Conservation (phyloP, 2,797 vertebrate genomes). For the Kryptopterus vitreolus region DNA sequence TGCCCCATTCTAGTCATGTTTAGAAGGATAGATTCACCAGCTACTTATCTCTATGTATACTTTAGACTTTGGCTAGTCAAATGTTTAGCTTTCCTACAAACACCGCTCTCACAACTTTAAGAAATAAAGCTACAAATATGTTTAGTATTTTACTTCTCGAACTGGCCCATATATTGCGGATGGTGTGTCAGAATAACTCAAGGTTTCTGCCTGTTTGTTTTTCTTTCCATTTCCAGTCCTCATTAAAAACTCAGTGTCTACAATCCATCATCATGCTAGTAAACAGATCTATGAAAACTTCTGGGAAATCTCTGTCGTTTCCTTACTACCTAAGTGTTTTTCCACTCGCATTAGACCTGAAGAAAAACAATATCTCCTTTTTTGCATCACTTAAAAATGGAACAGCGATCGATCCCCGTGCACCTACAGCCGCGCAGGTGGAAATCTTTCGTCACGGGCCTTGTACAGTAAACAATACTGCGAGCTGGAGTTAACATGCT, state of each 20-base stretch:
- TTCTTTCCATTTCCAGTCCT: background rate
- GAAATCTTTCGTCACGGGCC: constrained; percentile 57
- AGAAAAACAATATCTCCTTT: constrained; percentile 15
- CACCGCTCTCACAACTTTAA: background rate
- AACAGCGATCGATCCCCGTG: constrained; percentile 51
- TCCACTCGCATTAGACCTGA: background rate
- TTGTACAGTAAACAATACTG: constrained; percentile 56
- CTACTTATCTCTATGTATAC: background rate
- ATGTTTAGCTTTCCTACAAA: background rate
- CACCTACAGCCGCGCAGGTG: constrained; percentile 15
- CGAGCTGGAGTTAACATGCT: constrained; percentile 19
- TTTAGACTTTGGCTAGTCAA: background rate
- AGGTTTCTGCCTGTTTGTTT: background rate
- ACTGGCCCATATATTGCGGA: background rate
- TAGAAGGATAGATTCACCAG: no score
- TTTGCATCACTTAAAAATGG: constrained; percentile 42
- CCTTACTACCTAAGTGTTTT: background rate
- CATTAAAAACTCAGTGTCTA: background rate
- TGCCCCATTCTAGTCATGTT: no score
- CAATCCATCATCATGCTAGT: constrained; percentile 2
- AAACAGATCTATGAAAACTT: background rate
- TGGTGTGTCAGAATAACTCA: background rate
- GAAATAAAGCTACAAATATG: background rate
- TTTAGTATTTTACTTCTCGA: background rate
- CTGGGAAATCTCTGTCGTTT: background rate